Evolutionary conservation across 92 coral and sea anemone species (phyloP), one percentile per base, ranked within the genome.

Genomic region (Epizoanthus illoricatus): DNA sequence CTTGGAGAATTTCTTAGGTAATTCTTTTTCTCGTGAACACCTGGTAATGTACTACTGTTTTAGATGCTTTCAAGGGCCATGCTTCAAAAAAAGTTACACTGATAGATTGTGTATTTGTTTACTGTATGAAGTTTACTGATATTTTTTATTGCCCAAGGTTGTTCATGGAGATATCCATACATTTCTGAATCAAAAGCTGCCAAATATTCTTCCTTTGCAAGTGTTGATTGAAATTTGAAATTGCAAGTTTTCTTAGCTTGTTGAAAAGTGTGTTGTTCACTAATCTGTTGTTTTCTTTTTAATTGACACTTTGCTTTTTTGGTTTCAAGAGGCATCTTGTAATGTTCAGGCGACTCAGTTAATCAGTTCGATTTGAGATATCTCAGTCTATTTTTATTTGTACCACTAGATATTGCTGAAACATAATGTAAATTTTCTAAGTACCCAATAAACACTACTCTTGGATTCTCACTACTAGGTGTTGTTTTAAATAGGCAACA

Each of bases 81-180:
- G 88, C 84, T 74, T 85, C 84, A 65, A 76, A 54, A 69, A 84
- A 85, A 24, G 39, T 80, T 85, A 68, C 88, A 85, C 58, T 78
- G 84, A 62, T 68, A 41, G 58, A 54, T 76, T 18, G 84, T 76
- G 63, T 75, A 85, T 17, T 39, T 61, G 40, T 67, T 85, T 54
- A 76, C 21, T 15, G 54, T 85, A 76, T 85, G 88, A 43, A 76
- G 76, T n/a, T 85, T 85, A 3, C 15, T 47, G 62, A 69, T 76
- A 23, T 75, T 75, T 7, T 75, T 36, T 55, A 33, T 76, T 85
- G 88, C 78, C 88, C 84, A 85, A 9, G 55, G 47, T 58, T 85
- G 88, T 69, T 85, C 88, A 85, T 85, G 84, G 6, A 85, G 11
- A 21, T 12, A 7, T 8, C 80, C 68, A 21, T 28, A 75, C 45